Percentiles rank a stretch among this genome's conserved stretches.
These are phyloP conservation scores for Galerucella calmariensis DNA, from an alignment of 2,888 invertebrate genomes.

Conservation along the genomic window DNA sequence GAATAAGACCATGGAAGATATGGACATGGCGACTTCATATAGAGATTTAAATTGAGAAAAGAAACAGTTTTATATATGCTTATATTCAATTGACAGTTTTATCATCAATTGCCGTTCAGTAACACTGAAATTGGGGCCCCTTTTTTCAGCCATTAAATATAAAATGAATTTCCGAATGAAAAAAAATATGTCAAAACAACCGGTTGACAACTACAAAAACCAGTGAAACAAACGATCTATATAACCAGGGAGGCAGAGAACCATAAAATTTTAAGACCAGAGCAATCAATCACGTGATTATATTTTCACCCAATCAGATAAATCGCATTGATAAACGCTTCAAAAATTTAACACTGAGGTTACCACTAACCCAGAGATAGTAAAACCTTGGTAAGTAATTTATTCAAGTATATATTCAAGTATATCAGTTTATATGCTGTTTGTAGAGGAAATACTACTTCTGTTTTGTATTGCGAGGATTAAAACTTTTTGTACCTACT, in stretches of 20 bases:
- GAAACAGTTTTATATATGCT: neutral
- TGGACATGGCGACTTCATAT: neutral
- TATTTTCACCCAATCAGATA: conserved; percentile 1
- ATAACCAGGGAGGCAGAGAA: neutral
- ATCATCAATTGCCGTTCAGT: neutral
- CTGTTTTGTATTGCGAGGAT: too few species aligned
- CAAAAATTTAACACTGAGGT: too few species aligned
- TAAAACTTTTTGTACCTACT: too few species aligned
- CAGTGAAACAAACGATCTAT: neutral
- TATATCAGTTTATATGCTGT: too few species aligned
- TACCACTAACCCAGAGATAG: too few species aligned
- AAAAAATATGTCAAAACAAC: neutral
- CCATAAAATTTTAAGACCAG: neutral
- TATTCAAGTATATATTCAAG: too few species aligned
- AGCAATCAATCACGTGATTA: conserved; percentile 8
- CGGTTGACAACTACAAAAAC: neutral
- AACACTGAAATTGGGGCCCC: conserved; percentile 1
- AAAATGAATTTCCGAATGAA: neutral
- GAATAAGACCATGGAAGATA: neutral
- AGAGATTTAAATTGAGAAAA: conserved; percentile 3
- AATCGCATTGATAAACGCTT: too few species aligned
- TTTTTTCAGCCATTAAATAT: conserved; percentile 3
- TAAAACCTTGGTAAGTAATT: too few species aligned
- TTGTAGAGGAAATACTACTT: too few species aligned
- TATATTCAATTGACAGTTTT: neutral